Percentiles rank a stretch among this genome's conserved stretches.
phyloP scores from a whole-genome alignment of 2,888 invertebrate genomes.

The Cephus rjabovi region DNA sequence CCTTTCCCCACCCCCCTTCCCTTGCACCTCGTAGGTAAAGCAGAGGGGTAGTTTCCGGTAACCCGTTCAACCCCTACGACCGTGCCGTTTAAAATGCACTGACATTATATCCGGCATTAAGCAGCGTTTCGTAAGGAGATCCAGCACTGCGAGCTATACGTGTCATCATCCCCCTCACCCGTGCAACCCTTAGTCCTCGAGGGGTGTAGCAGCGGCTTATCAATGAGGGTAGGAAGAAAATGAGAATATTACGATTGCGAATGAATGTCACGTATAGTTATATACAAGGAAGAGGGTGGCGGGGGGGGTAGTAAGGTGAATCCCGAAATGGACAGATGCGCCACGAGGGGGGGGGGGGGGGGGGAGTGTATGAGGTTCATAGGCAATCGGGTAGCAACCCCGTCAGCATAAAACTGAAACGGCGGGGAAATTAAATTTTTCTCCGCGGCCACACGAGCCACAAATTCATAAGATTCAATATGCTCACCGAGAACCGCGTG shows the following conservation, averaged over 20 bases:
- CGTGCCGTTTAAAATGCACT: conserved; percentile 47
- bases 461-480: conserved; percentile 65
- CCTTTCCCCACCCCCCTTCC: conserved; percentile 14
- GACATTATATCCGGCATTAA: conserved; percentile 58
- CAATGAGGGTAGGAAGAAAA: too few species aligned
- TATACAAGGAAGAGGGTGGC: conserved; percentile 2
- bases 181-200: too few species aligned
- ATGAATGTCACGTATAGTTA: too few species aligned
- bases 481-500: conserved; percentile 42
- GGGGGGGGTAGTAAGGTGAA: neutral
- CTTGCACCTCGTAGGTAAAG: conserved; percentile 5
- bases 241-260: too few species aligned
- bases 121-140: conserved; percentile 12
- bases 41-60: neutral
- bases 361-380: neutral
- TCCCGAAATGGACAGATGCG: neutral
- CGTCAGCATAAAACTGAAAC: conserved; percentile 51
- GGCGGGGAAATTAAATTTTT: conserved; percentile 60
- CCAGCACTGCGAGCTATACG: too few species aligned
- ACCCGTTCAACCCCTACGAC: conserved; percentile 17
- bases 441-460: conserved; percentile 37
- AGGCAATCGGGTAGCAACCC: conserved; percentile 12
- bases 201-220: too few species aligned
- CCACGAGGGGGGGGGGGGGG: neutral
- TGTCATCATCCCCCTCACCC: too few species aligned